phyloP scores from a whole-genome alignment of 2,888 invertebrate species.

The Pristionchus japonicus region DNA sequence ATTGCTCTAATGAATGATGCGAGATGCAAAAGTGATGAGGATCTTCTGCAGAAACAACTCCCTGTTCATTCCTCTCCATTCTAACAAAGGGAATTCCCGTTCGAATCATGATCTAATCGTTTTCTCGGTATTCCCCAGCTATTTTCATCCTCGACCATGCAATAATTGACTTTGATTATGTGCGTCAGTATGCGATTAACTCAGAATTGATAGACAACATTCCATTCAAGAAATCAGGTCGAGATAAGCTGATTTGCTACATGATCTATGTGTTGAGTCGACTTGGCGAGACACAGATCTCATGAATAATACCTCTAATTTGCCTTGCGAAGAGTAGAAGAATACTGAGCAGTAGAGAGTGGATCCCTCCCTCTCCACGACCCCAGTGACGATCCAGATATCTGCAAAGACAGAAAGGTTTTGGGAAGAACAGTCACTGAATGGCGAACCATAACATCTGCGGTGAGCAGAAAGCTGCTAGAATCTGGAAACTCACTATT shows the following conservation, averaged over 20 bases:
- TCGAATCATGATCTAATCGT: neutral
- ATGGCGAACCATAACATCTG: neutral
- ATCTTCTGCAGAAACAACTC: neutral
- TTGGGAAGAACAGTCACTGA: neutral
- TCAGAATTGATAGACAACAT: neutral
- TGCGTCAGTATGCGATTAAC: neutral
- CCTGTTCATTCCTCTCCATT: neutral
- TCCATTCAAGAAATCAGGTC: neutral
- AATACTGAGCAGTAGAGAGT: constrained; percentile 73
- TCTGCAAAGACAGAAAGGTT: neutral
- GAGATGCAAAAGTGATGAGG: neutral
- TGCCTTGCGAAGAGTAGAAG: constrained; percentile 65
- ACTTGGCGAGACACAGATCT: neutral
- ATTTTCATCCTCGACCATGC: neutral
- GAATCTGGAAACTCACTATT: neutral
- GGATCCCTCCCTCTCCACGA: constrained; percentile 64
- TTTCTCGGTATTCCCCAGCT: neutral
- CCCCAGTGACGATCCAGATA: constrained; percentile 63
- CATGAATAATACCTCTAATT: constrained; percentile 46
- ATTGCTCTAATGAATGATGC: neutral
- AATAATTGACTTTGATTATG: neutral
- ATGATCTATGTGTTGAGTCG: neutral
- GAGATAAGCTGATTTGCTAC: neutral
- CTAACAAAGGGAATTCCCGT: neutral
- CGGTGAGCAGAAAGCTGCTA: neutral